Percentiles rank a stretch among this genome's conserved stretches.
Conservation (phyloP, 1,140 invertebrate genomes). For the Trinorchestia longiramus region DNA sequence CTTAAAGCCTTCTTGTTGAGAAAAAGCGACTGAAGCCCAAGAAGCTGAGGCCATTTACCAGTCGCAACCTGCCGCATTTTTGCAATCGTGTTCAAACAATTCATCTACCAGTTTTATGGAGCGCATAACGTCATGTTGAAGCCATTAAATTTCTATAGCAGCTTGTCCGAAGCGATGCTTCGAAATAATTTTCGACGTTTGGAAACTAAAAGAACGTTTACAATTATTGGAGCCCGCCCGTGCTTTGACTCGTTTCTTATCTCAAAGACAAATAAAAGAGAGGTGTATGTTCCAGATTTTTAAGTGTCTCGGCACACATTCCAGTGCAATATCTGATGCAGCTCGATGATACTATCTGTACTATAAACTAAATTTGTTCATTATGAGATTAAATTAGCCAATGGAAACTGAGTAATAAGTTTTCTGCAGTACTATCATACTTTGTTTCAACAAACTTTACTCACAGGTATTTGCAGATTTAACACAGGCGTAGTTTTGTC, state of each 20-base stretch:
- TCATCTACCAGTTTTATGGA: conserved; percentile 30
- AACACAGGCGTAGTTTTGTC: not conserved
- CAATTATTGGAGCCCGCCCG: not conserved
- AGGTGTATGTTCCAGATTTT: not conserved
- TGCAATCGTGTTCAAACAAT: conserved; percentile 36
- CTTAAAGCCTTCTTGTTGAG: not conserved
- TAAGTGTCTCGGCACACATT: conserved; percentile 34
- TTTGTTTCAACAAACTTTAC: not conserved
- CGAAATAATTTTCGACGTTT: conserved; percentile 1
- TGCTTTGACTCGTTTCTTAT: not conserved
- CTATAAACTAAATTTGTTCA: not conserved
- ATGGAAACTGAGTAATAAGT: not conserved
- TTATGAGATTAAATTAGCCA: not conserved
- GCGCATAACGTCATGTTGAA: conserved; percentile 32
- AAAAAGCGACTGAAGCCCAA: not conserved
- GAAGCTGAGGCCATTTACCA: not conserved
- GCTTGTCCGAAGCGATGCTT: not conserved
- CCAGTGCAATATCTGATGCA: not conserved
- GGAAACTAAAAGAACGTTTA: conserved; percentile 19
- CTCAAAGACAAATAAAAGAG: conserved; percentile 4
- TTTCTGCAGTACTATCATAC: not conserved
- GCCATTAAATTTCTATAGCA: conserved; percentile 45
- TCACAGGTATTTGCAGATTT: not conserved
- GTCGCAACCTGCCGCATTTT: not conserved
- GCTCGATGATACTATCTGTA: not conserved